These are phyloP conservation scores for Euclidia mi DNA, from an alignment of 2,888 invertebrate species.

Conservation along the genomic window DNA sequence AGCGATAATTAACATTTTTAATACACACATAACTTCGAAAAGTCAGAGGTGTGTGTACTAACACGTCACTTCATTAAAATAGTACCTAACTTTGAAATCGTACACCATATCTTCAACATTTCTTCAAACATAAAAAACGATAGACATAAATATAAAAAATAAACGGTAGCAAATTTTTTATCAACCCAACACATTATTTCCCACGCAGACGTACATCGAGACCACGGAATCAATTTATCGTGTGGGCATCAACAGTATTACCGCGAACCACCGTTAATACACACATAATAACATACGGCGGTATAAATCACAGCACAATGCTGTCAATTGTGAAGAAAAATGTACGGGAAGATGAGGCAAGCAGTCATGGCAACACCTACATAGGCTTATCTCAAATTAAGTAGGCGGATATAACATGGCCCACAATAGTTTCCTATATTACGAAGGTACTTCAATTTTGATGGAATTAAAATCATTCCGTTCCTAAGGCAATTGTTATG, in stretches of 20 bases:
- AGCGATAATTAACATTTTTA: too few relatives aligned
- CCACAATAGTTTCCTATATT: conserved; percentile 1
- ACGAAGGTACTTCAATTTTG: neutral
- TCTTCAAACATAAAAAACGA: too few relatives aligned
- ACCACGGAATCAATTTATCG: conserved; percentile 14
- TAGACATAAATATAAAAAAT: too few relatives aligned
- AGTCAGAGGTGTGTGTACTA: too few relatives aligned
- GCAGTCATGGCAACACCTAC: conserved; percentile 30
- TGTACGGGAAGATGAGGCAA: conserved; percentile 42
- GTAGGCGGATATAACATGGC: conserved; percentile 33
- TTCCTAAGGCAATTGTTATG: neutral
- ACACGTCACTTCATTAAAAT: too few relatives aligned
- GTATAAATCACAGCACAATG: conserved; percentile 37
- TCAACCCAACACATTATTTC: neutral
- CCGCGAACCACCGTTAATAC: conserved; percentile 15
- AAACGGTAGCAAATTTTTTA: too few relatives aligned
- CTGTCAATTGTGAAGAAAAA: conserved; percentile 39
- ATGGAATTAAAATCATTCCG: neutral
- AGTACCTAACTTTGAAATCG: too few relatives aligned
- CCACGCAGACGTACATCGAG: neutral
- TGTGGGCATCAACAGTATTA: conserved; percentile 12
- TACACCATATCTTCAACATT: too few relatives aligned
- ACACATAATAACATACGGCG: conserved; percentile 9
- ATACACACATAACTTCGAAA: too few relatives aligned
- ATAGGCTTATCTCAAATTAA: conserved; percentile 23